Base-by-base conservation (phyloP, 2,797 vertebrate species). In the Onychomys leucogaster region DNA sequence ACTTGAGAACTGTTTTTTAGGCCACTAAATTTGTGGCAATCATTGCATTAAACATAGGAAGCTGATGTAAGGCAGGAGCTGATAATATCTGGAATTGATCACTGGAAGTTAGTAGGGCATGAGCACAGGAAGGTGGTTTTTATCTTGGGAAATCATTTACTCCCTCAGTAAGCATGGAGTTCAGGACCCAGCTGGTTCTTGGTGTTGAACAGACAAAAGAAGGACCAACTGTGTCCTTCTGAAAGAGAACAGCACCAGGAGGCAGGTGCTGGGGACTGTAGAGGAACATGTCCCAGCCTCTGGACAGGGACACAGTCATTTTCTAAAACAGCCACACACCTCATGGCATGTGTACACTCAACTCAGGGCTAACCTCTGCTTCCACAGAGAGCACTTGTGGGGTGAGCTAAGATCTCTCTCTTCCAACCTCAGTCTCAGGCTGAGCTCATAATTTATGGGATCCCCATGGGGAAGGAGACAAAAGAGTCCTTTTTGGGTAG, bases 151-250 rank as follows among this genome's bases (percentile, higher is more conserved):
- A 34, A n/a, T 17, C 55, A 82, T 82, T 81, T 59, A 94, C 92
- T 94, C 21, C 63, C 73, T 76, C 29, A 0, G 25, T 76, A 27
- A 78, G 76, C 19, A 27, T 13, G 2, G 10, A 94, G 11, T 17
- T 63, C 16, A 6, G 76, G 75, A 59, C 34, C 0, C 3, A 49
- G 29, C 73, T 81, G 85, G 55, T 80, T 96, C 93, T 90, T 65
- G 73, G 92, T 95, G 82, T 94, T 96, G 93, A 90, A 85, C 32
- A 37, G 91, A 88, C 46, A 75, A 83, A 89, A 65, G 12, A 16
- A 67, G 43, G 86, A 55, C 75, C 69, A 73, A 75, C 2, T 19
- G 2, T 3, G 76, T 32, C 16, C 90, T 23, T 6, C 0, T 12
- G 9, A 37, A 32, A 16, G 9, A 46, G 21, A 2, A 49, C 52